Evolutionary conservation across 2,888 invertebrate genomes (phyloP), one percentile per base, ranked within the genome.

Genomic region (Myopa tessellatipennis): DNA sequence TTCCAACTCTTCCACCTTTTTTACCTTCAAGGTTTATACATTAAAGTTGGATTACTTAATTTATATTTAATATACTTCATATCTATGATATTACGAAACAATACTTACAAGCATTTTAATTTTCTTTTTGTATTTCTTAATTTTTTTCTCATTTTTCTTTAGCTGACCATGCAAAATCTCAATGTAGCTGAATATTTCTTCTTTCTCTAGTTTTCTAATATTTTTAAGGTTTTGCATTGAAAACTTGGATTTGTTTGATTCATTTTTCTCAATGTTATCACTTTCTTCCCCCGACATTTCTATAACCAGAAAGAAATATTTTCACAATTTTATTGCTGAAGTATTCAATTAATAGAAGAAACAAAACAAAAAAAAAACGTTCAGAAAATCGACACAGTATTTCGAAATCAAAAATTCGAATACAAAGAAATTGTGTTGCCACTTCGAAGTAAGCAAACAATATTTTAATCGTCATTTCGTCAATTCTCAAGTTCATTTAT

Each of bases 101-200:
- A 26, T 2, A 26, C 87, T 90, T 90, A 92, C 92, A 89, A 90
- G 85, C 80, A 88, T 85, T 79, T 90, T 90, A 6, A 93, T 83
- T 84, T 91, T 91, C n/a, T 90, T 88, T 85, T 91, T 92, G 74
- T 93, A 89, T 83, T 91, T 91, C 75, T 89, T 90, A 69, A 95
- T 87, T 81, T 92, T 90, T 77, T 89, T 90, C 52, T 91, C 91
- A 83, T 93, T 93, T 82, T 85, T 87, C 67, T 84, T 82, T 1
- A 88, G 76, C 38, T 85, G 80, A 7, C 81, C 80, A 58, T 89
- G 89, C 18, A 89, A 78, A n/a, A 83, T 82, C 45, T 85, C 85
- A 18, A 89, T 83, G 71, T 89, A 89, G 6, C 76, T 76, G 34
- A 84, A 83, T 6, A 89, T 63, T 68, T 87, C 85, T 4, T 78